These are phyloP conservation scores for Alviniconcha strummeri DNA, from an alignment of 2,888 invertebrate species.

Conservation along the genomic window DNA sequence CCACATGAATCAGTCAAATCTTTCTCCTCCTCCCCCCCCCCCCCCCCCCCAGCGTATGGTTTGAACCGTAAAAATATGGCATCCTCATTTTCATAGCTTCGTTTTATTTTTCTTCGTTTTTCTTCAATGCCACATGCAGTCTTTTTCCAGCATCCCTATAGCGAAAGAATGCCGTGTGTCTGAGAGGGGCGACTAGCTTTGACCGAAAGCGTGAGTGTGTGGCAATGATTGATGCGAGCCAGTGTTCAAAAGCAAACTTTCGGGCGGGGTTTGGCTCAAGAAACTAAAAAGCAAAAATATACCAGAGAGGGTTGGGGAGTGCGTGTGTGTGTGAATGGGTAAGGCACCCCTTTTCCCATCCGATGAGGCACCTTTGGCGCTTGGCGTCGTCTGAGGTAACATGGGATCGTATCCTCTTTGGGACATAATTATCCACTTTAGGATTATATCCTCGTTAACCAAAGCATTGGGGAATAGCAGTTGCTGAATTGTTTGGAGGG, in stretches of 20 bases:
- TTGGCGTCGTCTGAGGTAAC: constrained; percentile 20
- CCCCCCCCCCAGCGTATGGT: too few relatives aligned
- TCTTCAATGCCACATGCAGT: constrained; percentile 8
- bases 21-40: too few relatives aligned
- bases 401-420: not conserved
- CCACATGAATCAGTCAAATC: too few relatives aligned
- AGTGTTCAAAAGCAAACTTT: too few relatives aligned
- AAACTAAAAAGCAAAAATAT: too few relatives aligned
- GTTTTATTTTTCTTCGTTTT: constrained; percentile 4
- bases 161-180: constrained; percentile 7
- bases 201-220: not conserved
- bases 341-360: not conserved
- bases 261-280: too few relatives aligned
- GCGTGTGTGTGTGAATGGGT: not conserved
- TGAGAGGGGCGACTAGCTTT: not conserved
- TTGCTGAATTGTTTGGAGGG: too few relatives aligned
- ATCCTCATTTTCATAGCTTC: constrained; percentile 16
- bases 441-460: too few relatives aligned
- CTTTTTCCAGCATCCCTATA: constrained; percentile 24
- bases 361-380: constrained; percentile 15
- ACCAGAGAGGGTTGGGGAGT: not conserved
- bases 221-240: too few relatives aligned
- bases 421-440: too few relatives aligned
- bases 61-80: not conserved
- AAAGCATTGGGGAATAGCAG: too few relatives aligned